phyloP scores from a whole-genome alignment of 2,888 invertebrate species.

The Linnaemya vulpina region DNA sequence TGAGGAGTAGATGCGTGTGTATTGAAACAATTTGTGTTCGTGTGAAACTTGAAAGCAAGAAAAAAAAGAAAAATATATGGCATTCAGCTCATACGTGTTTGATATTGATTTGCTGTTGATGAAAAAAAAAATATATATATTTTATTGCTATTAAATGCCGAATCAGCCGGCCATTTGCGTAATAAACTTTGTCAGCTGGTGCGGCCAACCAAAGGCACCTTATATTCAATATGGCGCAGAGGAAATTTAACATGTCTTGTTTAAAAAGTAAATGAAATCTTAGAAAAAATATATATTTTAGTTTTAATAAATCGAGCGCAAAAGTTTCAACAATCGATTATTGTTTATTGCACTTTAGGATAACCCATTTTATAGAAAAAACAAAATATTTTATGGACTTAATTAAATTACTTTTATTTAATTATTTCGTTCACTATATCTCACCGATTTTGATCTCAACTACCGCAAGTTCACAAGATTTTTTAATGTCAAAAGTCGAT shows the following conservation, averaged over 20 bases:
- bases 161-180: slow-evolving; percentile 33
- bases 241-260: background rate
- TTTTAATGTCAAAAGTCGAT: too few relatives aligned
- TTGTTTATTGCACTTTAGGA: too few relatives aligned
- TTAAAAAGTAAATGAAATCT: background rate
- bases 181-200: slow-evolving; percentile 32
- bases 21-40: background rate
- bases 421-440: too few relatives aligned
- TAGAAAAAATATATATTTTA: too few relatives aligned
- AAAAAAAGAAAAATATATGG: too few relatives aligned
- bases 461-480: too few relatives aligned
- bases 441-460: too few relatives aligned
- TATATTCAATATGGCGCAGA: background rate
- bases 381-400: too few relatives aligned
- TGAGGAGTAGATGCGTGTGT: background rate
- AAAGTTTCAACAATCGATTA: too few relatives aligned
- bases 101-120: slow-evolving; percentile 32
- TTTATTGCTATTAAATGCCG: slow-evolving; percentile 34
- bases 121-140: slow-evolving; percentile 25
- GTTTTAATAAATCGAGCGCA: too few relatives aligned
- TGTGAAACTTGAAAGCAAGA: slow-evolving; percentile 5
- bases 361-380: too few relatives aligned
- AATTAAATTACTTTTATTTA: too few relatives aligned
- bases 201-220: slow-evolving; percentile 22
- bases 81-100: background rate